A percentile compares a stretch with the other conserved stretches of the same genome.
These are phyloP conservation scores for Clupea harengus DNA, from an alignment of 2,113 vertebrate genomes.

Conservation along the genomic window DNA sequence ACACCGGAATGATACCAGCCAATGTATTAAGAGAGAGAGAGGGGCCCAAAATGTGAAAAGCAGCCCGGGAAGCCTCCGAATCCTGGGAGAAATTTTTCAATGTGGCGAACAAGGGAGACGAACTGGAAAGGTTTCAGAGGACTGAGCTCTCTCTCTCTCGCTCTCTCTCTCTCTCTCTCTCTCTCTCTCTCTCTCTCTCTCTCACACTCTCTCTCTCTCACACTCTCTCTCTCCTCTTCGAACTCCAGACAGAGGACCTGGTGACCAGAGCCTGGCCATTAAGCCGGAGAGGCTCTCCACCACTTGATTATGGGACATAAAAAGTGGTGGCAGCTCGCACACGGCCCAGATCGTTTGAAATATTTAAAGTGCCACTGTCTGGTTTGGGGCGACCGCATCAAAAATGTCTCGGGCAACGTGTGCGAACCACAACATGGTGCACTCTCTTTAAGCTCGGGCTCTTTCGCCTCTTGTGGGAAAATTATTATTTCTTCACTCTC, in stretches of 20 bases:
- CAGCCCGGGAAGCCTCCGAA: background rate
- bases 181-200: background rate
- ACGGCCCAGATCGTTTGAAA: background rate
- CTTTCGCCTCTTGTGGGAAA: background rate
- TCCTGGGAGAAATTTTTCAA: conserved; percentile 1
- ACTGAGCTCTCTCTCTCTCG: background rate
- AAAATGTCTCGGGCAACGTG: background rate
- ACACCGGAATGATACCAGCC: conserved; percentile 55
- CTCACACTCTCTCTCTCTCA: background rate
- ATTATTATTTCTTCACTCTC: background rate
- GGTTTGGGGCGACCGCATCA: conserved; percentile 6
- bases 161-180: background rate
- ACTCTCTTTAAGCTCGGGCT: background rate
- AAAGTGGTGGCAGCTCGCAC: background rate
- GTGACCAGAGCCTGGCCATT: conserved; percentile 1
- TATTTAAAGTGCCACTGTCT: conserved; percentile 5
- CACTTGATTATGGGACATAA: conserved; percentile 15
- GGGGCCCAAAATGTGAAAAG: conserved; percentile 4
- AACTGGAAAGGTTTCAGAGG: conserved; percentile 17
- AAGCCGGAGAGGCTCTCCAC: background rate
- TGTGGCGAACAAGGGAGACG: conserved; percentile 4
- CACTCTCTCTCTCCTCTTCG: background rate
- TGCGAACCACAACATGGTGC: conserved; percentile 6
- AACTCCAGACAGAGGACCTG: background rate
- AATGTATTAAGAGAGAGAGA: conserved; percentile 43